These are phyloP conservation scores for Bambusicola thoracicus DNA, from an alignment of 2,113 vertebrate genomes.

Conservation along the genomic window DNA sequence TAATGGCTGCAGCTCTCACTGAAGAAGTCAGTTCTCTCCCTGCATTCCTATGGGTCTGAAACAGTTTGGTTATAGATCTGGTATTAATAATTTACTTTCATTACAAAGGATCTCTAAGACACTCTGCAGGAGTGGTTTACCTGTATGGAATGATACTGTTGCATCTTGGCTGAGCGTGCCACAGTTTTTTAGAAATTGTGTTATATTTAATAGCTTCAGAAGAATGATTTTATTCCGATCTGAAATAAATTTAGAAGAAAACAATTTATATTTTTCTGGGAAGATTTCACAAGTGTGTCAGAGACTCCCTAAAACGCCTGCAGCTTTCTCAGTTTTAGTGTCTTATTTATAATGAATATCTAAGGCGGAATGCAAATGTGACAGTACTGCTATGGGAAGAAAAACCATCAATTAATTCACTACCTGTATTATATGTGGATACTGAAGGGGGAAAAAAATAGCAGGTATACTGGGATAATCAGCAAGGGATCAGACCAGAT, in stretches of 20 bases:
- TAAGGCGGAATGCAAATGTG: not conserved
- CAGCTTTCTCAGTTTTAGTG: not conserved
- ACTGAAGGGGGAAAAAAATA: fast-evolving
- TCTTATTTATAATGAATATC: not conserved
- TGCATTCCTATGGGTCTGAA: conserved; percentile 31
- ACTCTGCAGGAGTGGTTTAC: not conserved
- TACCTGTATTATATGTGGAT: not conserved
- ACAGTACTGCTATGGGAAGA: not conserved
- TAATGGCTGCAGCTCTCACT: conserved; percentile 38
- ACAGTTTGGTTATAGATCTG: conserved; percentile 9
- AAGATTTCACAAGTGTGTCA: not conserved
- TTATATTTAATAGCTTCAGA: conserved; percentile 12
- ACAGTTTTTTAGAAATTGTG: not conserved
- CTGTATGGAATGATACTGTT: not conserved
- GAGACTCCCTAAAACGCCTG: not conserved
- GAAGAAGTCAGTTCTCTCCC: conserved; percentile 31
- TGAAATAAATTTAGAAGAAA: conserved; percentile 6
- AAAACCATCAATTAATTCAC: not conserved
- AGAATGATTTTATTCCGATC: not conserved
- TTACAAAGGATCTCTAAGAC: conserved; percentile 22
- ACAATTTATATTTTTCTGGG: not conserved
- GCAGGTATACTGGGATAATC: not conserved
- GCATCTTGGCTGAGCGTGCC: not conserved
- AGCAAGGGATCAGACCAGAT: not conserved
- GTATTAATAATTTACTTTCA: conserved; percentile 28